Evolutionary conservation across 2,888 invertebrate genomes (phyloP).

Genomic region (Poecilus cupreus): DNA sequence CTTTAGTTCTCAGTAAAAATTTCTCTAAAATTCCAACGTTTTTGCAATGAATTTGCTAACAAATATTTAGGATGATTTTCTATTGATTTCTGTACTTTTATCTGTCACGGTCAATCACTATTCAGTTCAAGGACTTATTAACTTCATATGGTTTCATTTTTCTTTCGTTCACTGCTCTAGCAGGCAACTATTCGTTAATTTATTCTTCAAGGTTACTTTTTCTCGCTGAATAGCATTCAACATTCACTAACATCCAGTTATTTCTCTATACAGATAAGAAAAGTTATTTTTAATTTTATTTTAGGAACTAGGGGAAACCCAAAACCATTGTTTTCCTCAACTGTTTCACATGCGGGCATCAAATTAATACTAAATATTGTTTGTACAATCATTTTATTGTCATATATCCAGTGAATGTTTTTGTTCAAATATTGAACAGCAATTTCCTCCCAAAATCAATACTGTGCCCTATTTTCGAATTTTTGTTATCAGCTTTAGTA

Average conservation of each 20-base stretch:
- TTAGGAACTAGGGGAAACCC: not conserved
- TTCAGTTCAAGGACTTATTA: conserved; percentile 26
- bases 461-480: conserved; percentile 9
- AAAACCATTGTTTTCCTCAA: not conserved
- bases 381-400: not conserved
- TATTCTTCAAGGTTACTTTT: not conserved
- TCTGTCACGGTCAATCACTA: conserved; percentile 4
- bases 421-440: not conserved
- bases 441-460: conserved; percentile 5
- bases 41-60: not conserved
- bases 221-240: not conserved
- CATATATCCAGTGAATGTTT: not conserved
- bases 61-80: conserved; percentile 4
- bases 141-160: conserved; percentile 11
- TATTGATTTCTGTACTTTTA: not conserved
- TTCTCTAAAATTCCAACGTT: not conserved
- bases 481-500: not conserved
- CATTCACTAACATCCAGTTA: not conserved
- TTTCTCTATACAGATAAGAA: not conserved
- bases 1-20: not conserved
- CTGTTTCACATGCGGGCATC: not conserved
- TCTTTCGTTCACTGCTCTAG: not conserved
- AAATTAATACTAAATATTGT: not conserved
- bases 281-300: not conserved
- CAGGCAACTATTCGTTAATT: conserved; percentile 9